Evolutionary conservation across 2,888 invertebrate species (phyloP), one percentile per base, ranked within the genome.

Genomic region (Smittia sp.): DNA sequence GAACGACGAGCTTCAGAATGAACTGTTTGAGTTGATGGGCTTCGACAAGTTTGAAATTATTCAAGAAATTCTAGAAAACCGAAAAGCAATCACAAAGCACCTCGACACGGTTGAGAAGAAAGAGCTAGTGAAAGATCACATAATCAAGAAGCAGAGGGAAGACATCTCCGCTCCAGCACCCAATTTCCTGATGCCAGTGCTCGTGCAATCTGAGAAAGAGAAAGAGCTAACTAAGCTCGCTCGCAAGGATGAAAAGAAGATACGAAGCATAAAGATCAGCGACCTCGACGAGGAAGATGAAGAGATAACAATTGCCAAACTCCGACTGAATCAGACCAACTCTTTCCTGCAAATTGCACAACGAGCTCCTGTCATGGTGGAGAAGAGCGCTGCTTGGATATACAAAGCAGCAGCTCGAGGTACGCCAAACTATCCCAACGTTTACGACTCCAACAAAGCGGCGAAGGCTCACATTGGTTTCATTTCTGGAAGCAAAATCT

Each of bases 11-110:
- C 82, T 93, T 75, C 90, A 93, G 80, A 90, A 90, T 79, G 92
- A 93, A 81, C 83, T 98, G 20, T 91, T 96, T 80, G 97, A 98
- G 78, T 83, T 96, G 2, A 85, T 96, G 24, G 98, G 98, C 0
- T 94, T 91, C 80, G 93, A 96, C 76, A 84, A 89, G 77, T 88
- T 93, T 80, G 92, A 93, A 78, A 84, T 93, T 74, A 90, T 92
- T 27, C 85, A 87, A 75, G 83, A 85, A 46, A 80, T 94, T 75
- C 80, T 94, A 27, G 84, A 86, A 70, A 87, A 91, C 77, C 84
- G 93, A 11, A 80, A 82, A 65, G 85, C 84, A 76, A 86, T 89
- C 9, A 78, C 80, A 0, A 79, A 79, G 38, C 79, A 80, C 38
- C 67, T 82, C 20, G 81, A 83, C 27, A 78, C 78, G 13, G 77